phyloP scores from a whole-genome alignment of 2,888 invertebrate genomes.

The Hipparchia sbordonii region DNA sequence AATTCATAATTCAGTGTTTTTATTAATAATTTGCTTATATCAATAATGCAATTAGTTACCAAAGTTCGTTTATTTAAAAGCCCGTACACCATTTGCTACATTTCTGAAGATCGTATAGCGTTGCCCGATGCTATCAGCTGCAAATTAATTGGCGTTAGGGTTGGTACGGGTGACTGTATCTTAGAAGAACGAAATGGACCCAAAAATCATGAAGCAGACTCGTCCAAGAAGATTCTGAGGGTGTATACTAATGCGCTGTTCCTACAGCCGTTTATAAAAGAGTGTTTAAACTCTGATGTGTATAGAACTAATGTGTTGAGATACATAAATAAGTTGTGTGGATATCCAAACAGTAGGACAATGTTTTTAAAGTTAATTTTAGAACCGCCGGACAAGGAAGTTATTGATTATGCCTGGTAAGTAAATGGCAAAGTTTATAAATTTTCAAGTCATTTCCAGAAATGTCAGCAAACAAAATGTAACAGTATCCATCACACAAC shows the following conservation, averaged over 20 bases:
- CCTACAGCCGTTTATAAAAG: constrained; percentile 64
- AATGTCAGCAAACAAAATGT: too few relatives aligned
- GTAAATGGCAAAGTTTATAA: constrained; percentile 37
- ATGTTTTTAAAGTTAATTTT: constrained; percentile 76
- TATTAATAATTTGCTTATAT: not conserved
- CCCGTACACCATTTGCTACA: constrained; percentile 61
- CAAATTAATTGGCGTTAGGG: constrained; percentile 57
- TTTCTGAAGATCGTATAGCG: constrained; percentile 57
- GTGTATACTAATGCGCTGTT: constrained; percentile 59
- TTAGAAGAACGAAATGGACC: constrained; percentile 48
- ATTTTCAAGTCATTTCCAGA: too few relatives aligned
- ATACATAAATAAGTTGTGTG: constrained; percentile 55
- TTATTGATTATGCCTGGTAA: constrained; percentile 88
- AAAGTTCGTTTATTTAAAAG: constrained; percentile 60
- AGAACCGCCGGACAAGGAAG: constrained; percentile 82
- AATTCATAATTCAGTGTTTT: not conserved
- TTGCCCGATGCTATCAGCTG: constrained; percentile 55
- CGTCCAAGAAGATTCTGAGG: constrained; percentile 48
- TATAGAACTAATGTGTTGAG: constrained; percentile 62
- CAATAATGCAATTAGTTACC: constrained; percentile 60
- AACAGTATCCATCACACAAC: too few relatives aligned
- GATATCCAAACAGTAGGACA: constrained; percentile 52
- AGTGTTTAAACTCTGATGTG: constrained; percentile 59
- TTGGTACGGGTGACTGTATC: constrained; percentile 45
- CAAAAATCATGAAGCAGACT: constrained; percentile 43